Evolutionary conservation across 2,888 invertebrate genomes (phyloP), one percentile per base, ranked within the genome.

Genomic region (Thera obeliscata): DNA sequence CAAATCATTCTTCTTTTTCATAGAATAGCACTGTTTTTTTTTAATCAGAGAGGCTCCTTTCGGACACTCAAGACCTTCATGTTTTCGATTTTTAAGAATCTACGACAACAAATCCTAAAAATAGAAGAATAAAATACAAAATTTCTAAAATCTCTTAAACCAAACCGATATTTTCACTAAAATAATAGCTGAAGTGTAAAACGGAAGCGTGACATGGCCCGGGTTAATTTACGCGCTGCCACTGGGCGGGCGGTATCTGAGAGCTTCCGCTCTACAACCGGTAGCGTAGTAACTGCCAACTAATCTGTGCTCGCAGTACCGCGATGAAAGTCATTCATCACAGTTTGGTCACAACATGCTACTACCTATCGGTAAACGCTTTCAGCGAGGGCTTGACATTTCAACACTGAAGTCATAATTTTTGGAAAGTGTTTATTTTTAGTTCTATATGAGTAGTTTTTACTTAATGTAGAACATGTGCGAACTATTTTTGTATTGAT

Each of bases 271-370:
- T 77, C 74, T 77, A 76, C 78, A 75, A 75, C 80, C 85, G 85
- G 85, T 81, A 83, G 77, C 76, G 74, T 54, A 64, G 65, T 66
- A 43, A 56, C 66, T 69, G 46, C 12, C n/a, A 38, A 8, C 2
- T 66, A 66, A 52, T 63, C 69, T 66, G 56, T 63, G 22, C 61
- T 58, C 57, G 61, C 52, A 57, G 60, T 62, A 54, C 33, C 33
- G 81, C 89, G 87, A 86, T 89, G 88, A 88, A 87, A 86, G 81
- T 84, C 86, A 87, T 90, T 85, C 88, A 90, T 90, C 91, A 90
- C 85, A 82, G 81, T 87, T 88, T 83, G 89, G 87, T 85, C 82
- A 79, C 83, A 81, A 81, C 82, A 84, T 84, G 83, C 78, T 83
- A 77, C 79, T 81, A 22, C 22, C 22, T 22, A 81, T 84, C 86